Base-by-base conservation (phyloP, 2,888 invertebrate genomes). In the Poecilus cupreus region DNA sequence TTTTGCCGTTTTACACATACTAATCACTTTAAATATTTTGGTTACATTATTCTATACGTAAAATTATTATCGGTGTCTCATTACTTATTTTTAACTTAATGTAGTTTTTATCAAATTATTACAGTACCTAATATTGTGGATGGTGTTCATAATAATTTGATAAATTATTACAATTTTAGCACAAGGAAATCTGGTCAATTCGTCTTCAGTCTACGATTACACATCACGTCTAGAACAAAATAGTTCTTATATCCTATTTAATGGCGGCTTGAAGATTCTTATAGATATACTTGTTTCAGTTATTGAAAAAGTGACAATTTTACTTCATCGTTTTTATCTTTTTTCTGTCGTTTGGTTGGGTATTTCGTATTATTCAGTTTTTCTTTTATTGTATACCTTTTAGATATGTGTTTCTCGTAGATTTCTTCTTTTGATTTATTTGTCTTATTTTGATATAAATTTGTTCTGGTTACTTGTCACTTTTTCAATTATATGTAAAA, bases 131-230 rank as follows among this genome's bases (percentile, higher is more conserved):
- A 32, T 5, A 32, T 32, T 32, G 8, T 32, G 3, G 8, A 1
- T 43, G 13, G 3, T 13, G 1, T 43, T 11, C 43, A 18, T 51
- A 51, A 51, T 51, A 51, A 51, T 51, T 18, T 51, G 18, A 13
- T 51, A 18, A 51, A 60, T 60, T 24, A 60, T 60, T 60, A 60
- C n/a, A 60, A 11, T 60, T 60, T 16, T 60, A 60, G 60, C 60
- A 60, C 26, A n/a, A 60, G 60, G 26, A 60, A 13, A 16, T 60
- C n/a, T 51, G 51, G 51, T 13, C 51, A 51, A 18, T 18, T 51
- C 51, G 16, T 60, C 60, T 4, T 32, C 60, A 60, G 18, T 32
- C 60, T 24, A 5, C 32, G 60, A 26, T 32, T 32, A 32, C 32
- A 32, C 32, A 0, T 22, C 13, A 13, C 60, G 13, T 13, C 60